Percentiles rank a stretch among this genome's conserved stretches.
Evolutionary conservation across 2,888 invertebrate genomes (phyloP).

Genomic region (Diplazon laetatorius): DNA sequence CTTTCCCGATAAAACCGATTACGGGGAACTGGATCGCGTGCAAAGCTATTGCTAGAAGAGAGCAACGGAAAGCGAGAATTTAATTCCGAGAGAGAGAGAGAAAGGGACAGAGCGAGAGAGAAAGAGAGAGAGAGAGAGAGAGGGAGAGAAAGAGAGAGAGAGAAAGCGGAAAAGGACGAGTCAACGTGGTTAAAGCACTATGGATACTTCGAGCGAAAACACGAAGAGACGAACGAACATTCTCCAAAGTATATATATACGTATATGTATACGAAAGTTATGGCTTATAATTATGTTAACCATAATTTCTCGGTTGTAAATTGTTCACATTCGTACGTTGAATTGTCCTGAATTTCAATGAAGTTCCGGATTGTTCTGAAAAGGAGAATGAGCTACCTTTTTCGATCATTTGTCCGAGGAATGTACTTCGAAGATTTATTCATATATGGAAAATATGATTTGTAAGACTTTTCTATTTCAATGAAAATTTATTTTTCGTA

Average conservation of each 20-base stretch:
- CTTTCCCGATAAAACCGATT: conserved; percentile 47
- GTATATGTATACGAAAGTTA: conserved; percentile 28
- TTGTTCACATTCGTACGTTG: conserved; percentile 21
- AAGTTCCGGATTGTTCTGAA: conserved; percentile 3
- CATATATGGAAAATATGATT: background rate
- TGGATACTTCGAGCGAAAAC: conserved; percentile 29
- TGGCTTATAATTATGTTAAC: conserved; percentile 19
- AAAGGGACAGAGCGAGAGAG: no score
- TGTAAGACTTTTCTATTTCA: no score
- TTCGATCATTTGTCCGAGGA: background rate
- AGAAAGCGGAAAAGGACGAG: conserved; percentile 32
- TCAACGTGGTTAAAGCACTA: conserved; percentile 32
- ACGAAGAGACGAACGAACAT: conserved; percentile 34
- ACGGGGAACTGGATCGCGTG: conserved; percentile 59
- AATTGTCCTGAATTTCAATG: conserved; percentile 16
- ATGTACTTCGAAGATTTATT: background rate
- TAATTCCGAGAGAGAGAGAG: conserved; percentile 52
- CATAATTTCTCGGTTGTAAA: conserved; percentile 37
- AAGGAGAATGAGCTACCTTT: background rate
- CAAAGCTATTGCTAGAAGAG: conserved; percentile 49
- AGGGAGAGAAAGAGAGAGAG: no score
- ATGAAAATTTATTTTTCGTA: no score
- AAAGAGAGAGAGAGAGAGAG: no score
- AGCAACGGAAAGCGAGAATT: conserved; percentile 40
- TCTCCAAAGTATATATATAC: conserved; percentile 26